phyloP scores from a whole-genome alignment of 2,888 invertebrate genomes.

The Palloptera scutellata region DNA sequence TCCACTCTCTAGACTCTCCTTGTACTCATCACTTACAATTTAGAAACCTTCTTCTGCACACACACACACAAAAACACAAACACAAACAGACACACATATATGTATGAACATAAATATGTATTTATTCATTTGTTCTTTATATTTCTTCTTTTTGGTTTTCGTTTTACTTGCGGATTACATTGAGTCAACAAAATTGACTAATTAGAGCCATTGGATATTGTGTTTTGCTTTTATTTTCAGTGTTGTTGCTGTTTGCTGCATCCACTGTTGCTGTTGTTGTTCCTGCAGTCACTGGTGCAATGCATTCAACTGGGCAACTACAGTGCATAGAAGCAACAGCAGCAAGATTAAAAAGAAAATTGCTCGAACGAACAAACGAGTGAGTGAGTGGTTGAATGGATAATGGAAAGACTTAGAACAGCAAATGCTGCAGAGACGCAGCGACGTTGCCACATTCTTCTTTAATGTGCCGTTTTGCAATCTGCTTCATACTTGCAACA shows the following conservation, averaged over 20 bases:
- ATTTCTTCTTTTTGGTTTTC: neutral
- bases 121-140: neutral
- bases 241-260: neutral
- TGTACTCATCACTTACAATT: neutral
- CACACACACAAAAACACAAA: neutral
- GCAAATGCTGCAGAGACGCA: constrained; percentile 2
- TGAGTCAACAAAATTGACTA: constrained; percentile 29
- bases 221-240: neutral
- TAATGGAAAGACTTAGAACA: constrained; percentile 18
- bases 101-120: neutral
- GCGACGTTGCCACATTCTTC: neutral
- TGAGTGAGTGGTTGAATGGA: neutral
- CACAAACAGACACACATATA: neutral
- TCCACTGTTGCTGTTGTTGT: neutral
- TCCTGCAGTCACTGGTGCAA: neutral
- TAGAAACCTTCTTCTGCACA: neutral
- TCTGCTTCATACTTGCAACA: constrained; percentile 10
- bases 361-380: constrained; percentile 9
- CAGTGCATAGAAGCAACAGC: neutral
- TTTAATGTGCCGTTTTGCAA: neutral
- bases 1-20: neutral
- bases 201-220: constrained; percentile 27
- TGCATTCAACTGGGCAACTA: neutral
- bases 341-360: neutral
- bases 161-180: constrained; percentile 19